These are phyloP conservation scores for Leptarthrus brevirostris DNA, from an alignment of 2,888 invertebrate genomes.

Conservation along the genomic window DNA sequence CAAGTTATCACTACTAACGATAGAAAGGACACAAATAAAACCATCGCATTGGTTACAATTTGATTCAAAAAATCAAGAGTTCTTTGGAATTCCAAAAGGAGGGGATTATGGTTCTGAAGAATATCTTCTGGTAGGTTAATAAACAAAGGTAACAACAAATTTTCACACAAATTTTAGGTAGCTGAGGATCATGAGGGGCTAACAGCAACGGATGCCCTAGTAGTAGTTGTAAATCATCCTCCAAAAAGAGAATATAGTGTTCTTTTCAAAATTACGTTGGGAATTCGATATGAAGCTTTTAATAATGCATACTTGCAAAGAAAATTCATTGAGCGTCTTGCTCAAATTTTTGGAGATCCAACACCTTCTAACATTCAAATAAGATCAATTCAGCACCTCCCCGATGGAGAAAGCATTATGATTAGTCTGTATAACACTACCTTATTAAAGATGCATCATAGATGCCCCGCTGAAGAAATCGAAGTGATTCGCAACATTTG, in stretches of 20 bases:
- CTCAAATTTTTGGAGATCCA: slow-evolving; percentile 80
- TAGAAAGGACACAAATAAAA: slow-evolving; percentile 76
- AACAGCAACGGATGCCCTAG: slow-evolving; percentile 82
- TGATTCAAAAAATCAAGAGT: slow-evolving; percentile 87
- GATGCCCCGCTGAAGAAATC: slow-evolving; percentile 84
- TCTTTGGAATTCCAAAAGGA: slow-evolving; percentile 84
- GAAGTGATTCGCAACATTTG: slow-evolving; percentile 77
- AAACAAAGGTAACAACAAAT: not conserved
- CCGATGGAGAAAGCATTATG: slow-evolving; percentile 72
- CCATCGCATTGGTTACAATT: slow-evolving; percentile 87
- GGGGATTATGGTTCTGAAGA: slow-evolving; percentile 79
- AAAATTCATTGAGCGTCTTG: slow-evolving; percentile 83
- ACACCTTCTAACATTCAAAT: slow-evolving; percentile 80
- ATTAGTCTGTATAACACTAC: slow-evolving; percentile 86
- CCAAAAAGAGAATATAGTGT: slow-evolving; percentile 76
- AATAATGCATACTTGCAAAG: slow-evolving; percentile 80
- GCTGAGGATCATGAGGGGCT: slow-evolving; percentile 80
- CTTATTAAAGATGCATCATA: slow-evolving; percentile 61
- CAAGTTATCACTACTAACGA: slow-evolving; percentile 78
- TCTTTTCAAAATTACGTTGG: slow-evolving; percentile 84
- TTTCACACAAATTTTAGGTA: slow-evolving; percentile 65
- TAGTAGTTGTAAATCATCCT: slow-evolving; percentile 78
- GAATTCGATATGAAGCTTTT: slow-evolving; percentile 76
- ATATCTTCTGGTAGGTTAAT: slow-evolving; percentile 75
- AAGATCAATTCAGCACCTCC: slow-evolving; percentile 71